Base-by-base conservation (phyloP, 2,797 vertebrate genomes). In the Presbytis comata region DNA sequence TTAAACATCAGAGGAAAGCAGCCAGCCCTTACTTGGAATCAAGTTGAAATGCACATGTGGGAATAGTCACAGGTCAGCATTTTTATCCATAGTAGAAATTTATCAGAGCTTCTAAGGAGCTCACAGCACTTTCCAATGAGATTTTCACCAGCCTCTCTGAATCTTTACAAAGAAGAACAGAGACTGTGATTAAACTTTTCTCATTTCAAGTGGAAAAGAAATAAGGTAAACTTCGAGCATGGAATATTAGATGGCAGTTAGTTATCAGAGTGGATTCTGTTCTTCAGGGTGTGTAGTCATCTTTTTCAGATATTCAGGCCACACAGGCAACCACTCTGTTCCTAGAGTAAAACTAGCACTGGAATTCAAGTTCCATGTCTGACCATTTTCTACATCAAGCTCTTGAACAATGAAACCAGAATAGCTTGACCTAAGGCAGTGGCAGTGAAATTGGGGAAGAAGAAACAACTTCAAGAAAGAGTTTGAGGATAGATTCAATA, bases 181-280 rank as follows among this genome's bases (percentile, higher is more conserved):
- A 94, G 87, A 21, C 33, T 78, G 4, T 87, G 41, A 82, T 85
- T 61, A 88, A 67, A 55, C n/a, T 82, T 84, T 93, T 75, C 81
- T 97, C 44, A 64, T 89, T 96, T 93, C 79, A 91, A 24, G 57
- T 91, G 24, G 44, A 82, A 78, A 95, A 93, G n/a, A 92, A 96
- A 59, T 61, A 86, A 84, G 30, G 46, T 85, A 75, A 85, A 12
- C 24, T 94, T 86, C 44, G 21, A 79, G 59, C 17, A 14, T 53
- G 67, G 74, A 64, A 70, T 33, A 67, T 83, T 95, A 44, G 57
- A 59, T 88, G 28, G 28, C 28, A 74, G 72, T 84, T 93, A 88
- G 53, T 95, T 88, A 53, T 72, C 64, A 94, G 72, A 89, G 50
- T 50, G 46, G 26, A 81, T 81, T 55, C 50, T 90, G 28, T 61